These are phyloP conservation scores for Actias luna DNA, from an alignment of 2,888 invertebrate species.

Conservation along the genomic window DNA sequence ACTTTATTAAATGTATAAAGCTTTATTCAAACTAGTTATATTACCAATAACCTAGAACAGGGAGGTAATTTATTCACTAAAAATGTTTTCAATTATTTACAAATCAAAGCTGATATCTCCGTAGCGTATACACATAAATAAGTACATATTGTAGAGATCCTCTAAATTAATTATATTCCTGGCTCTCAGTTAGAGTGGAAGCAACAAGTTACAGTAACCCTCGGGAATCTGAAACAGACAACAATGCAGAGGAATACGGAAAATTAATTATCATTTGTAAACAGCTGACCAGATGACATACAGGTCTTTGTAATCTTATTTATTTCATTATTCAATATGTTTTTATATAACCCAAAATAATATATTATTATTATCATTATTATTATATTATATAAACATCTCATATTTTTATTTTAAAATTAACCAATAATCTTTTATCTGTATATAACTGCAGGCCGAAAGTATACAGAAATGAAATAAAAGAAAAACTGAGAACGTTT, in stretches of 20 bases:
- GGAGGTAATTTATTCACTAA: neutral
- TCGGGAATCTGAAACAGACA: slow-evolving; percentile 31
- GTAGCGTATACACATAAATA: neutral
- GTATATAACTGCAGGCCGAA: too few relatives aligned
- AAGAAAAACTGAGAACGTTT: too few relatives aligned
- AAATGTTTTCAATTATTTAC: neutral
- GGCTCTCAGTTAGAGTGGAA: slow-evolving; percentile 24
- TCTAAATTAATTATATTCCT: slow-evolving; percentile 31
- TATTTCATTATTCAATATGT: too few relatives aligned
- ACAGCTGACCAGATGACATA: slow-evolving; percentile 22
- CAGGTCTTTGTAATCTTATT: neutral
- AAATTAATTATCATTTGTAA: slow-evolving; percentile 27
- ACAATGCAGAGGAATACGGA: slow-evolving; percentile 13
- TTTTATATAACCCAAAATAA: too few relatives aligned
- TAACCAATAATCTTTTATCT: too few relatives aligned
- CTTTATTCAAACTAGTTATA: too few relatives aligned
- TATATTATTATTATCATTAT: too few relatives aligned
- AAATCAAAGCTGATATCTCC: neutral
- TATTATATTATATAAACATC: too few relatives aligned
- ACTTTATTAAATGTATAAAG: too few relatives aligned
- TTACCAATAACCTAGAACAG: neutral
- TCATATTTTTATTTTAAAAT: too few relatives aligned
- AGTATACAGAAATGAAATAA: too few relatives aligned
- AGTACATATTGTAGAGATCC: slow-evolving; percentile 19
- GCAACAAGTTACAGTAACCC: slow-evolving; percentile 38